A percentile compares a stretch with the other conserved stretches of the same genome.
phyloP scores from a whole-genome alignment of 2,888 invertebrate genomes.

The Drosophila mayaguana region DNA sequence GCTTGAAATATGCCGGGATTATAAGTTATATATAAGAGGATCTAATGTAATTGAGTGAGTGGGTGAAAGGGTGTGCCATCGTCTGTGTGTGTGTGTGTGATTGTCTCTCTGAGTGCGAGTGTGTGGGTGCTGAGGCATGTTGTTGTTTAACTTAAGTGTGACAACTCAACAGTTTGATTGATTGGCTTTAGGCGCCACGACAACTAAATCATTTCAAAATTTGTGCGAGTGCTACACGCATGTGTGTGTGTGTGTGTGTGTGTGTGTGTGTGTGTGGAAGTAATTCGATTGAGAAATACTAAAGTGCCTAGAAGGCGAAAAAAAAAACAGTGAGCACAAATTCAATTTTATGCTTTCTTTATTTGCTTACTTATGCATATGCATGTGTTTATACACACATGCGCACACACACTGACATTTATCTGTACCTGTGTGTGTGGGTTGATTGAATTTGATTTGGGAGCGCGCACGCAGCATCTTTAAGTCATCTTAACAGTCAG shows the following conservation, averaged over 20 bases:
- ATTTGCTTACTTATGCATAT: slow-evolving; percentile 35
- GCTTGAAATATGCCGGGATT: slow-evolving; percentile 10
- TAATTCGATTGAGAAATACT: slow-evolving; percentile 70
- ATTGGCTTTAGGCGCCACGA: slow-evolving; percentile 45
- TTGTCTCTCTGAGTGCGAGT: not conserved
- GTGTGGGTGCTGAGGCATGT: slow-evolving; percentile 12
- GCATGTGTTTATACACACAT: slow-evolving; percentile 8
- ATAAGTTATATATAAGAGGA: slow-evolving; percentile 11
- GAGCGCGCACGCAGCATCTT: slow-evolving; percentile 32
- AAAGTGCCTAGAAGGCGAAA: slow-evolving; percentile 52
- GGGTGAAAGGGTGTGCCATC: not conserved
- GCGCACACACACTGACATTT: not conserved
- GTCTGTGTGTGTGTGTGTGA: not conserved
- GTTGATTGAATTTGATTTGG: slow-evolving; percentile 55
- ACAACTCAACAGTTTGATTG: slow-evolving; percentile 49
- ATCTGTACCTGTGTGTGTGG: not conserved
- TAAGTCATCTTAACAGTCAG: slow-evolving; percentile 15
- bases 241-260: slow-evolving; percentile 1
- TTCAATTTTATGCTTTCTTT: slow-evolving; percentile 63
- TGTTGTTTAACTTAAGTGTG: slow-evolving; percentile 27
- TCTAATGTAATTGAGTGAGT: not conserved
- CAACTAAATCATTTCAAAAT: slow-evolving; percentile 70
- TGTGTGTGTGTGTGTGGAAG: slow-evolving; percentile 19
- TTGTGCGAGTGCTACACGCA: not conserved
- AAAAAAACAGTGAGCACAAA: slow-evolving; percentile 54